Evolutionary conservation across 2,888 invertebrate genomes (phyloP).

Genomic region (Autographa gamma): DNA sequence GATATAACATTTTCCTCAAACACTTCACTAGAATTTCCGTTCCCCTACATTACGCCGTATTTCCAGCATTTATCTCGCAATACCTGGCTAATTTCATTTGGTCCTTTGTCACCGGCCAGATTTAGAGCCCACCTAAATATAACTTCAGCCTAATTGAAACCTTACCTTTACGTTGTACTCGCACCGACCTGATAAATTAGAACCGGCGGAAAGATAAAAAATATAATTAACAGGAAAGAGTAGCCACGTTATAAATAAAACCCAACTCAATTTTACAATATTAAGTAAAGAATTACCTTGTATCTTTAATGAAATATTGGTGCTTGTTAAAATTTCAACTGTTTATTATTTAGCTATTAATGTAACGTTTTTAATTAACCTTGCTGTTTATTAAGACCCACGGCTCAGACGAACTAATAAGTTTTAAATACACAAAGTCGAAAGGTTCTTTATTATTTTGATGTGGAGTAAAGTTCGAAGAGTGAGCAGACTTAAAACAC

Average conservation of each 20-base stretch:
- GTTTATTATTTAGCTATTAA: constrained; percentile 28
- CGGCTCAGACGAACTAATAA: background rate
- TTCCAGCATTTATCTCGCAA: constrained; percentile 49
- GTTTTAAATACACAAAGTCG: background rate
- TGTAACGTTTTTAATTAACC: constrained; percentile 34
- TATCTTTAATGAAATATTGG: constrained; percentile 23
- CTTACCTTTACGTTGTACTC: constrained; percentile 23
- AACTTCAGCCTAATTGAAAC: constrained; percentile 56
- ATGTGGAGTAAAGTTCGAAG: background rate
- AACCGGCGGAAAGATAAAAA: constrained; percentile 45
- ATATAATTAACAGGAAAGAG: constrained; percentile 51
- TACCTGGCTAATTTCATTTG: constrained; percentile 55
- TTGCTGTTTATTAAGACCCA: constrained; percentile 6
- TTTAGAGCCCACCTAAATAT: constrained; percentile 51
- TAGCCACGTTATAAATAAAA: constrained; percentile 49
- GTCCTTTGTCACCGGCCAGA: constrained; percentile 54
- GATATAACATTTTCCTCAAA: constrained; percentile 20
- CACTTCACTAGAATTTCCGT: constrained; percentile 52
- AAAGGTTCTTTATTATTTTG: background rate
- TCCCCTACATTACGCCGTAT: constrained; percentile 41
- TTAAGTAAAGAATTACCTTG: constrained; percentile 35
- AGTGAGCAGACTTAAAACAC: too few species aligned
- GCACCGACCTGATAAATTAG: constrained; percentile 47
- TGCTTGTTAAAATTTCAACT: constrained; percentile 16
- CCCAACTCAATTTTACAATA: constrained; percentile 53